Evolutionary conservation across 1,140 invertebrate species (phyloP).

Genomic region (Aphis craccivora): DNA sequence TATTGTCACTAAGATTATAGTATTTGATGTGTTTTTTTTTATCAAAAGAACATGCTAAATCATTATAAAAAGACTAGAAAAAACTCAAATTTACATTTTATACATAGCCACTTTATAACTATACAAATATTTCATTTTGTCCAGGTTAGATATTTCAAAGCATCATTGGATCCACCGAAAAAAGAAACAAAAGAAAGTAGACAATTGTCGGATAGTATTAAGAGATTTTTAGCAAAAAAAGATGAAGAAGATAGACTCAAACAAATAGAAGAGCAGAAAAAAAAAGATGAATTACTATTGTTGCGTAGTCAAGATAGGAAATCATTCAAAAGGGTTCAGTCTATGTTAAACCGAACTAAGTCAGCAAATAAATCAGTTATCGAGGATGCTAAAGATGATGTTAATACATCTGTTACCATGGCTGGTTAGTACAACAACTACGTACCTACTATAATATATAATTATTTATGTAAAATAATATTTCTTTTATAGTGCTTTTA

Average conservation of each 20-base stretch:
- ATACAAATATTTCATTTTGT: background rate
- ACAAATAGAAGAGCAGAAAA: constrained; percentile 71
- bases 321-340: constrained; percentile 68
- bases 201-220: constrained; percentile 77
- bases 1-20: background rate
- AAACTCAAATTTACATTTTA: background rate
- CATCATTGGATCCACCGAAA: constrained; percentile 81
- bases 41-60: background rate
- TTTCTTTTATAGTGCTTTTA: background rate
- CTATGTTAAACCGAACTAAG: constrained; percentile 81
- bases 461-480: background rate
- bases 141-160: constrained; percentile 63
- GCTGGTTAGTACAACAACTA: constrained; percentile 64
- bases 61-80: background rate
- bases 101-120: background rate
- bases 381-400: constrained; percentile 79
- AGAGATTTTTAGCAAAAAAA: constrained; percentile 81
- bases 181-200: constrained; percentile 74
- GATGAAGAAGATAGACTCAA: constrained; percentile 80
- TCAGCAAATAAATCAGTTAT: constrained; percentile 86
- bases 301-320: constrained; percentile 75
- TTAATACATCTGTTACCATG: constrained; percentile 78
- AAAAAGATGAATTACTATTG: constrained; percentile 74
- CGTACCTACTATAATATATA: background rate
- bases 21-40: background rate